Evolutionary conservation across 2,888 invertebrate genomes (phyloP).

Genomic region (Hipparchia semele): DNA sequence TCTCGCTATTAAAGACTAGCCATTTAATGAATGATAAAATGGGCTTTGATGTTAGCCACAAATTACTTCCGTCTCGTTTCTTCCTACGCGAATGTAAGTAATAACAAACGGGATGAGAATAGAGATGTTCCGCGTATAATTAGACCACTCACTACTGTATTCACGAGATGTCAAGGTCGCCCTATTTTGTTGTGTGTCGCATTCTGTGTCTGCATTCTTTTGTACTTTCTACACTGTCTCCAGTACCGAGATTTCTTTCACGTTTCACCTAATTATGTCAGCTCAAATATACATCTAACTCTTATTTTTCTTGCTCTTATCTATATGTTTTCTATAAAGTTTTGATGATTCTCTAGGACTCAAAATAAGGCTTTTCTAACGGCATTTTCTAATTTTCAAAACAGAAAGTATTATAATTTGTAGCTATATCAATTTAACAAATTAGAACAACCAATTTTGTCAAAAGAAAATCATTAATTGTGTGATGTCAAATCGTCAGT

Average conservation of each 20-base stretch:
- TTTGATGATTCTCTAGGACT: no score
- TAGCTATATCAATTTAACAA: no score
- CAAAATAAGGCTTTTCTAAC: no score
- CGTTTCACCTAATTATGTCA: not conserved
- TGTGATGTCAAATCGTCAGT: no score
- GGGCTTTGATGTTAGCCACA: not conserved
- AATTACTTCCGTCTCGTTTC: not conserved
- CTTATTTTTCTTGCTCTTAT: no score
- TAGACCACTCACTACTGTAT: conserved; percentile 4
- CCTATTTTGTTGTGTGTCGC: not conserved
- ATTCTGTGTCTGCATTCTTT: conserved; percentile 6
- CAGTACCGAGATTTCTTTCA: not conserved
- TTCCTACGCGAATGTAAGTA: not conserved
- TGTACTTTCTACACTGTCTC: not conserved
- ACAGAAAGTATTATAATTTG: no score
- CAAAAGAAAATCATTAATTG: no score
- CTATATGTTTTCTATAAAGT: no score
- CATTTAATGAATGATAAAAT: not conserved
- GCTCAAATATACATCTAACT: no score
- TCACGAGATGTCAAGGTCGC: conserved; percentile 12
- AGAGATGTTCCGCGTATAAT: not conserved
- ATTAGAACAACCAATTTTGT: no score
- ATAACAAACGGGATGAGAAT: not conserved
- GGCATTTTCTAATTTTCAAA: no score
- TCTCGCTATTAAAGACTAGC: no score